Base-by-base conservation (phyloP, 2,888 invertebrate species). In the Cantharis rufa region DNA sequence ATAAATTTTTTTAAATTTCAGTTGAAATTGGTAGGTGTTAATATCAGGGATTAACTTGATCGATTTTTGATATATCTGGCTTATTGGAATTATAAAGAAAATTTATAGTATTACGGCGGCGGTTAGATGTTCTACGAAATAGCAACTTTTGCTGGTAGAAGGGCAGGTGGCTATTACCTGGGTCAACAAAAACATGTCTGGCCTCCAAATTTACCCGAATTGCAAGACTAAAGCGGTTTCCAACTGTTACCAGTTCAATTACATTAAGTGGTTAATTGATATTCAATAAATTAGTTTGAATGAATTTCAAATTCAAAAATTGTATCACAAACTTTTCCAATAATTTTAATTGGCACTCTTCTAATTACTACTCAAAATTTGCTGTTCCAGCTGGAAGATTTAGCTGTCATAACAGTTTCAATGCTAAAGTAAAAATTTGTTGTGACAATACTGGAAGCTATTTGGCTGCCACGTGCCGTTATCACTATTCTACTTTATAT, bases 121-220 rank as follows among this genome's bases (percentile, higher is more conserved):
- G 74, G 69, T 75, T 78, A 68, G 68, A 61, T 72, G 72, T 76
- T 79, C 78, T 79, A 74, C 75, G 79, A 78, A 80, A 77, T 75
- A 77, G 75, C 81, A 80, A 80, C 81, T 18, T 80, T 69, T 75
- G 74, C 66, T 70, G 73, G 76, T 78, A 75, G 76, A 75, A 74
- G 78, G 79, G 81, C 81, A 80, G 81, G 80, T 80, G 81, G 79
- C 74, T 72, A 76, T 75, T 81, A 81, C 81, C 81, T 81, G 81
- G 79, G 74, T 73, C 78, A 77, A 80, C 78, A 81, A 81, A 81
- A 81, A 81, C 81, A 78, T 76, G 81, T 81, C 81, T 81, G 81
- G 79, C 81, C 80, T 81, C 79, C 80, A 81, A 81, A 80, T 80
- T 77, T 77, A 77, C 75, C 80, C 78, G 78, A 80, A 80, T 81